These are phyloP conservation scores for Pseudochromis fuscus DNA, from an alignment of 2,797 vertebrate genomes.

Conservation along the genomic window DNA sequence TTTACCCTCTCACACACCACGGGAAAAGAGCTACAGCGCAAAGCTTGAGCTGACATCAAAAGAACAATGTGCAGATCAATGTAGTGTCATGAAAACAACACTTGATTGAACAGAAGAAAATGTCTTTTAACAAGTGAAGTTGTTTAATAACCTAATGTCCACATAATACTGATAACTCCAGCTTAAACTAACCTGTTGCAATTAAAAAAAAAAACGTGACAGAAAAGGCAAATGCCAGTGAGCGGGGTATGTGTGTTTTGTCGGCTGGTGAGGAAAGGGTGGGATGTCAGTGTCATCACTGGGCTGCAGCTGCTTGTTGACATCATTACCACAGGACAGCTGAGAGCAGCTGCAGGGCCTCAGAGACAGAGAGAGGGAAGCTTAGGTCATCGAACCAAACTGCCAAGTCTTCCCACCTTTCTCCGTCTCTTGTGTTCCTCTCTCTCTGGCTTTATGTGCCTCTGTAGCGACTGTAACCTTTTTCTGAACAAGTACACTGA, in stretches of 20 bases:
- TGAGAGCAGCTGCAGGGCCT: slow-evolving; percentile 72
- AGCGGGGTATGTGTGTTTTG: slow-evolving; percentile 18
- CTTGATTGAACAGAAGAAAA: too few relatives aligned
- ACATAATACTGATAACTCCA: background rate
- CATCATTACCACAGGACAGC: slow-evolving; percentile 72
- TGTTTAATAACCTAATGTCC: background rate
- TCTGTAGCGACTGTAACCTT: slow-evolving; percentile 16
- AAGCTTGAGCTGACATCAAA: too few relatives aligned
- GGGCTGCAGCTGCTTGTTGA: slow-evolving; percentile 77
- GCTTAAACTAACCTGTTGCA: background rate
- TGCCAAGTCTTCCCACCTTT: slow-evolving; percentile 31
- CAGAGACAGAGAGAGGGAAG: slow-evolving; percentile 39
- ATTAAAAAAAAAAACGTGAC: background rate
- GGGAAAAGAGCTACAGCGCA: too few relatives aligned
- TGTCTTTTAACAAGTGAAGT: too few relatives aligned
- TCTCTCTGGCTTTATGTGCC: slow-evolving; percentile 2
- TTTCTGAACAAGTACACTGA: slow-evolving; percentile 35
- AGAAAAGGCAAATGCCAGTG: slow-evolving; percentile 23
- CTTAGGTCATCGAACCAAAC: slow-evolving; percentile 60
- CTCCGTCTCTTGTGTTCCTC: slow-evolving; percentile 14
- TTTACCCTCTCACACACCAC: too few relatives aligned
- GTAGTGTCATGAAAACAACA: too few relatives aligned
- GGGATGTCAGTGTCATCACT: slow-evolving; percentile 57
- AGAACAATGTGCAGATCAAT: too few relatives aligned
- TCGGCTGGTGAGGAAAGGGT: slow-evolving; percentile 1